Conservation (phyloP, 2,888 invertebrate genomes). For the Craniophora ligustri region DNA sequence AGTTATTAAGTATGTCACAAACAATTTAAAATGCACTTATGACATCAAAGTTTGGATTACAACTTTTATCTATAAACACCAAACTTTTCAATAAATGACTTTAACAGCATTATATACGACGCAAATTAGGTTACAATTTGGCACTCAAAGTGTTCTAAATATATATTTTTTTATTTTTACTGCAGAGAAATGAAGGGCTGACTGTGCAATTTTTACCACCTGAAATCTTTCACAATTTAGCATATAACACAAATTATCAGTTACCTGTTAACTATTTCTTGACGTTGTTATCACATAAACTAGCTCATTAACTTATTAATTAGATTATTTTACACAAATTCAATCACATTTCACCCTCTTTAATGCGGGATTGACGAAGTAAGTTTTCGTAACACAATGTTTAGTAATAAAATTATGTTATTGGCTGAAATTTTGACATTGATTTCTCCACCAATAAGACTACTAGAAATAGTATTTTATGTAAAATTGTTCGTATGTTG, state of each 20-base stretch:
- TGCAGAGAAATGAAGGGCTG: constrained; percentile 43
- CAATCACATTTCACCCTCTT: constrained; percentile 53
- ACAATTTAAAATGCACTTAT: background rate
- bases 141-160: constrained; percentile 60
- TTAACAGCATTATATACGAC: constrained; percentile 1
- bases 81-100: background rate
- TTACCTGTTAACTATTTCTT: constrained; percentile 51
- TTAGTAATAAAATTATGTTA: background rate
- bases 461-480: rapidly evolving
- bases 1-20: constrained; percentile 1
- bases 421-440: background rate
- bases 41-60: background rate
- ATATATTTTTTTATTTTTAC: constrained; percentile 51
- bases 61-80: background rate
- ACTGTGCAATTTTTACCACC: constrained; percentile 54
- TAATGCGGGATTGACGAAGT: constrained; percentile 44
- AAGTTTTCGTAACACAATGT: constrained; percentile 33
- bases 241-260: constrained; percentile 12
- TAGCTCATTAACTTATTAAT: constrained; percentile 66
- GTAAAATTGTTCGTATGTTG: background rate
- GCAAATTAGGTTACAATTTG: constrained; percentile 17
- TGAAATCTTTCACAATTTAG: background rate
- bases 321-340: constrained; percentile 56
- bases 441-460: constrained; percentile 35
- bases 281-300: constrained; percentile 51